Conservation (phyloP, 1,140 invertebrate species). For the Drosophila grimshawi region DNA sequence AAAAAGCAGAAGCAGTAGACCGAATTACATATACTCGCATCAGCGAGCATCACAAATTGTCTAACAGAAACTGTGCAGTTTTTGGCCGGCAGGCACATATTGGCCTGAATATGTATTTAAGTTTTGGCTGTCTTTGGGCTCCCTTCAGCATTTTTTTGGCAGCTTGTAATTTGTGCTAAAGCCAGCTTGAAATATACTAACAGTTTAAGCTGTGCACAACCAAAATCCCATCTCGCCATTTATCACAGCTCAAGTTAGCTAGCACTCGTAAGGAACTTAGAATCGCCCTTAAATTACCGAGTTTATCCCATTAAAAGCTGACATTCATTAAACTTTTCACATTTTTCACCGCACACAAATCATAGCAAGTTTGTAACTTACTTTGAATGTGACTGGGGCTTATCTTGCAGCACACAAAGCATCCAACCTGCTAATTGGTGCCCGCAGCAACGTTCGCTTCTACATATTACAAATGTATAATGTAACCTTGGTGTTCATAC, state of each 20-base stretch:
- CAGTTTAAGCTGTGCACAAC: neutral
- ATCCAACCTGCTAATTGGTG: constrained; percentile 59
- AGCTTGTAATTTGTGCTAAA: neutral
- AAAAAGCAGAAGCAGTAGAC: constrained; percentile 22
- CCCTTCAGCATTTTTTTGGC: neutral
- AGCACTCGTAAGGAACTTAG: constrained; percentile 17
- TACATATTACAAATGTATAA: neutral
- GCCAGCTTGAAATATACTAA: neutral
- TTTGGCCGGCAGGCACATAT: constrained; percentile 34
- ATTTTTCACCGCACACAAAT: constrained; percentile 39
- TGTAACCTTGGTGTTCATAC: constrained; percentile 10
- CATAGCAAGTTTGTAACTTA: constrained; percentile 32
- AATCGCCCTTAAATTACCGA: constrained; percentile 29
- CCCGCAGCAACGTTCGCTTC: constrained; percentile 19
- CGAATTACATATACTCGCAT: constrained; percentile 44
- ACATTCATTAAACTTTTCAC: constrained; percentile 49
- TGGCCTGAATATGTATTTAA: constrained; percentile 40
- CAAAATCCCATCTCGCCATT: constrained; percentile 3
- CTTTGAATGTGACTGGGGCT: constrained; percentile 29
- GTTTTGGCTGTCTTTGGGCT: constrained; percentile 1
- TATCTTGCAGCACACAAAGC: constrained; percentile 36
- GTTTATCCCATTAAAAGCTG: constrained; percentile 4
- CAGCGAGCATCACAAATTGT: constrained; percentile 61
- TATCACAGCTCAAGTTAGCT: constrained; percentile 9
- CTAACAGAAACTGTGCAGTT: constrained; percentile 39